phyloP scores from a whole-genome alignment of 2,888 invertebrate species.

The Clepsis dumicolana region DNA sequence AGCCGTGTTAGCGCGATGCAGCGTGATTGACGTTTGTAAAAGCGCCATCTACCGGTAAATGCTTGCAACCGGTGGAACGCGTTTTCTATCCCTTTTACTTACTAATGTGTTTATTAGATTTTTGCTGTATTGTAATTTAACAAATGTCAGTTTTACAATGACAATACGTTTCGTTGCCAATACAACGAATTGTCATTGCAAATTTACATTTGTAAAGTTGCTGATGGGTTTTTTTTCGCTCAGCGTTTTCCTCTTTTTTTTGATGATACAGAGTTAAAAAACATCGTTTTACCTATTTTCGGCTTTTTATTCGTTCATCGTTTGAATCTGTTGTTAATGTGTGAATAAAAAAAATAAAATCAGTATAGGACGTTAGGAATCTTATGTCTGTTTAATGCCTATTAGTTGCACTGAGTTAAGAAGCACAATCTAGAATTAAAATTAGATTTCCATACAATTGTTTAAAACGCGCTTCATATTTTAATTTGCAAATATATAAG shows the following conservation, averaged over 20 bases:
- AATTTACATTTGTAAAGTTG: no score
- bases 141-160: no score
- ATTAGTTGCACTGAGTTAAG: slow-evolving; percentile 4
- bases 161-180: no score
- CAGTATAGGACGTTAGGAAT: slow-evolving; percentile 6
- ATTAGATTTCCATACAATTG: neutral
- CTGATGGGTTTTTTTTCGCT: no score
- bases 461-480: neutral
- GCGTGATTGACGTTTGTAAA: neutral
- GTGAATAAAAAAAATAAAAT: neutral
- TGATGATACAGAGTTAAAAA: no score
- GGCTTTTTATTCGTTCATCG: no score
- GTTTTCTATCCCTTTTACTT: neutral
- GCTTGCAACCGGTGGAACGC: neutral
- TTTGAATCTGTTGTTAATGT: no score
- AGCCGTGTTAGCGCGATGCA: neutral
- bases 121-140: neutral
- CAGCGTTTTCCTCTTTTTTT: no score
- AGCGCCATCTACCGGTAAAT: slow-evolving; percentile 1
- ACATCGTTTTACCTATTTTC: no score
- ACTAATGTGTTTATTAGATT: neutral
- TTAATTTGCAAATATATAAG: neutral
- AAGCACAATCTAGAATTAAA: slow-evolving; percentile 5
- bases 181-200: no score
- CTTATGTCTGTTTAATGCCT: neutral